phyloP scores from a whole-genome alignment of 2,113 vertebrate genomes.

The Phalacrocorax aristotelis region DNA sequence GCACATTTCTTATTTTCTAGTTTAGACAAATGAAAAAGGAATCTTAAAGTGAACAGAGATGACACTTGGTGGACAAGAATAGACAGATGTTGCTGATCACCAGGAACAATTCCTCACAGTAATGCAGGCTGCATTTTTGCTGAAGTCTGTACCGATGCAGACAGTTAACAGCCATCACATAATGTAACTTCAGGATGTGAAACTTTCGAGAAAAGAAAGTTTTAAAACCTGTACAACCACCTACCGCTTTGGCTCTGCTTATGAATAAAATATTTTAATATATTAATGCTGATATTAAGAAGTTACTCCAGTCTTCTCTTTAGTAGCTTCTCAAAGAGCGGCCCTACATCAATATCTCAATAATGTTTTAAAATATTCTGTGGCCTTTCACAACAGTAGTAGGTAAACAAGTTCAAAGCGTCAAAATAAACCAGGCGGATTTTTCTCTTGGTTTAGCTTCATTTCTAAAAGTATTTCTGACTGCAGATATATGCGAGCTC shows the following conservation, averaged over 20 bases:
- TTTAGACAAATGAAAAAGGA: not conserved
- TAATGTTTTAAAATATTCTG: not conserved
- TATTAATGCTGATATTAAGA: not conserved
- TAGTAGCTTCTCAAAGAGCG: not conserved
- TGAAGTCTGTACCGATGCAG: not conserved
- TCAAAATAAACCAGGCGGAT: not conserved
- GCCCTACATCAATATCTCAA: not conserved
- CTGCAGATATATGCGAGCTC: fast-evolving
- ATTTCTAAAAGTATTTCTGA: not conserved
- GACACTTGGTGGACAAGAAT: fast-evolving
- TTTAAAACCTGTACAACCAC: not conserved
- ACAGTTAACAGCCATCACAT: not conserved
- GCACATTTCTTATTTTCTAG: not conserved
- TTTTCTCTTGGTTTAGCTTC: not conserved
- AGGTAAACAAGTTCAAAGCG: not conserved
- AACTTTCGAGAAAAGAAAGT: not conserved
- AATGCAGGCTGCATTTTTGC: not conserved
- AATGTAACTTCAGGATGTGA: not conserved
- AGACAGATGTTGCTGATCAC: not conserved
- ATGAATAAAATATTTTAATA: not conserved
- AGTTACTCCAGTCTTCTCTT: not conserved
- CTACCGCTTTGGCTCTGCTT: not conserved
- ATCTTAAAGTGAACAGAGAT: not conserved
- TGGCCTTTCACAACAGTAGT: not conserved
- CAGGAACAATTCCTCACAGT: not conserved